Base-by-base conservation (phyloP, 2,888 invertebrate genomes). In the Vandiemenella viatica region DNA sequence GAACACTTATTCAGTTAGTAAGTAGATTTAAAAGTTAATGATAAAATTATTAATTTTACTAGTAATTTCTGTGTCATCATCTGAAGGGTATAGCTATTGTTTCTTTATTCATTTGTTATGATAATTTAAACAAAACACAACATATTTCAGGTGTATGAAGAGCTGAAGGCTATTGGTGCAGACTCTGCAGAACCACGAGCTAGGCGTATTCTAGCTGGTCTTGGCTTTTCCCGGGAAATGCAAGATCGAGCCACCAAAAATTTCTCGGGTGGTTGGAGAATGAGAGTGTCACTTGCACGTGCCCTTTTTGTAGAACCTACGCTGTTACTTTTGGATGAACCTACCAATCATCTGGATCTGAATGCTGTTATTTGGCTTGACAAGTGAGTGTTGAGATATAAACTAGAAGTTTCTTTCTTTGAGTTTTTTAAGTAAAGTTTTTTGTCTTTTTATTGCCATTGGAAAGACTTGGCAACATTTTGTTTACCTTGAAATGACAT, bases 311-410 rank as follows among this genome's bases (percentile, higher is more conserved):
- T 80, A 44, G 79, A 79, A 58, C 80, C 80, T 1, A 80, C 79
- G 0, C 64, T 80, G 16, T 62, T 80, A 37, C 65, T 80, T 61
- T 65, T 80, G 44, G 79, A 79, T 62, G 79, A 79, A 67, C 79
- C 79, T 22, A 79, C 80, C 6, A 80, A 80, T 62, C 80, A 80
- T 63, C 81, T 98, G 59, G 98, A 98, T 75, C 74, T 98, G 50
- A 99, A 98, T 63, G 98, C 98, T 56, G 98, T 98, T 45, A 99
- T 99, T 74, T 98, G 98, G 98, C 75, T 99, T 49, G 98, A 99
- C 65, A 97, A 98, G 84, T 89, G 69, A 74, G 79, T 70, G 15
- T 7, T 42, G 18, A 15, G 13, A 16, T n/a, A 15, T 38, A 32
- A 3, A 4, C 5, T n/a, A 32, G n/a, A 10, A 23, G 6, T 23